A percentile compares a stretch with the other conserved stretches of the same genome.
Conservation (phyloP, 2,113 vertebrate species). For the Dipodomys merriami region DNA sequence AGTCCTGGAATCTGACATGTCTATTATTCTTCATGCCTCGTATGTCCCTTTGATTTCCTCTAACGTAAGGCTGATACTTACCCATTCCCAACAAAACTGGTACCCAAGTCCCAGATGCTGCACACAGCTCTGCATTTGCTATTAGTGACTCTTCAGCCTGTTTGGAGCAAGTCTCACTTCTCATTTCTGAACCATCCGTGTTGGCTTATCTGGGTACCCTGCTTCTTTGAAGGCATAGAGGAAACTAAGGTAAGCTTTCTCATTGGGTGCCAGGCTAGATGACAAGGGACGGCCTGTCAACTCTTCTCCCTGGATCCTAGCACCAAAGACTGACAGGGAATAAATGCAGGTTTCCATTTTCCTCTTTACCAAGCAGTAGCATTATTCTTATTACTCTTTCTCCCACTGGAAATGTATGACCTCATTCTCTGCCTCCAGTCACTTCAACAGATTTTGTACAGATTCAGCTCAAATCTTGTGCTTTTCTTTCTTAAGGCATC, state of each 20-base stretch:
- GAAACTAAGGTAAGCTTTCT: not conserved
- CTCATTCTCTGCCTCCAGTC: not conserved
- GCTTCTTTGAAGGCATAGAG: not conserved
- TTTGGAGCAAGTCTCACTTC: not conserved
- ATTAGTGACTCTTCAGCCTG: not conserved
- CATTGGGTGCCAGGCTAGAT: not conserved
- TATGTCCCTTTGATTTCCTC: not conserved
- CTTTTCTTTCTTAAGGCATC: not conserved
- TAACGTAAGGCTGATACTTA: no score
- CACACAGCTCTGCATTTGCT: not conserved
- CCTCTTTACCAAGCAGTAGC: not conserved
- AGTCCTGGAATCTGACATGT: not conserved
- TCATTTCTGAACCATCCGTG: not conserved
- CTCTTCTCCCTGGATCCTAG: not conserved
- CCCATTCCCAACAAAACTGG: not conserved
- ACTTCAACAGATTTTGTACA: not conserved
- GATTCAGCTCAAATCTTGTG: not conserved
- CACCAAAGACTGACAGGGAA: not conserved
- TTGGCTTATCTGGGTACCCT: not conserved
- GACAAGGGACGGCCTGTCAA: not conserved
- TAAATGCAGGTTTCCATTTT: not conserved
- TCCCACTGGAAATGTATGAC: not conserved
- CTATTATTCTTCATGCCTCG: not conserved
- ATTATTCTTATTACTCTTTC: not conserved
- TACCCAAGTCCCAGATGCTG: not conserved